Evolutionary conservation across 2,888 invertebrate species (phyloP), one percentile per base, ranked within the genome.

Genomic region (Synanthedon myopaeformis): DNA sequence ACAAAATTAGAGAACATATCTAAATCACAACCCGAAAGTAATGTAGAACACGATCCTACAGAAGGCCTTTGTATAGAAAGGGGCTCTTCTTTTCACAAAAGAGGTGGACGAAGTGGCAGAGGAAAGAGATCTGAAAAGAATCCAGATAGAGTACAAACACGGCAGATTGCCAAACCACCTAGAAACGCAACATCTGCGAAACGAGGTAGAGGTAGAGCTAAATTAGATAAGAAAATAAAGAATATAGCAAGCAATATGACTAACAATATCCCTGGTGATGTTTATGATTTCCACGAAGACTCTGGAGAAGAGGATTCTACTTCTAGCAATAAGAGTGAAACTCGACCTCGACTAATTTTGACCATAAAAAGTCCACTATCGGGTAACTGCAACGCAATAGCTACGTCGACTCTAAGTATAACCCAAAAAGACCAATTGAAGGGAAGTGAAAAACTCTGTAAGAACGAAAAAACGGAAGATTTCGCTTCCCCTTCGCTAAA

Each of bases 231-330:
- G 59, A 90, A 89, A 74, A 67, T 82, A 0, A 84, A 84, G 67
- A 76, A 63, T 58, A 60, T 76, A 10, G 74, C 82, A 3, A 88
- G 85, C 66, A 84, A 82, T 10, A 91, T 87, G 60, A 88, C 89
- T 57, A 89, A 85, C 62, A 90, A 91, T 62, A 79, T 89, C 52
- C 89, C 91, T 0, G 91, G 93, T 10, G 96, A 96, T 69, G 91
- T 97, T 3, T 97, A 96, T 71, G 96, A 96, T 74, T 97, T 97
- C 72, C 92, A 94, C 62, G 96, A 96, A 70, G 96, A 96, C 74
- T 94, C 95, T 4, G 93, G 93, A 48, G 96, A 96, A 68, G 94
- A 94, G 69, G 89, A 85, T 12, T 74, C 85, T 42, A 69, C 76
- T 50, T 76, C 82, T 14, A 69, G 79, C 12, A 81, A 74, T 60